phyloP scores from a whole-genome alignment of 2,113 vertebrate species.

The Sorex fumeus region DNA sequence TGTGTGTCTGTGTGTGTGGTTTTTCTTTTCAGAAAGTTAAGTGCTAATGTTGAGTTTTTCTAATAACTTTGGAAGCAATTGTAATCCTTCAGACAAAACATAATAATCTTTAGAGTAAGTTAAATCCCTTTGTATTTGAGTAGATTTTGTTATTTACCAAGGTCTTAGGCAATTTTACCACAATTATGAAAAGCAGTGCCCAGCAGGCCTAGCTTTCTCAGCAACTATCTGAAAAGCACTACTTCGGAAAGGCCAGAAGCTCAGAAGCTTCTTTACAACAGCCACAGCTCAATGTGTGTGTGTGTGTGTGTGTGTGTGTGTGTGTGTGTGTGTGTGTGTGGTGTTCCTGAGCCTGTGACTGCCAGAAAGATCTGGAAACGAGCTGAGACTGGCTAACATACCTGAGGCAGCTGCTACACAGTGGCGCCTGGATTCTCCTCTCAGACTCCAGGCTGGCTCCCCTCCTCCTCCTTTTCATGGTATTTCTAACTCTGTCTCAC shows the following conservation, averaged over 20 bases:
- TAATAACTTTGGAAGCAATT: constrained; percentile 78
- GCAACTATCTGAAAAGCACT: constrained; percentile 39
- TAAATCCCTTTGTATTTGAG: constrained; percentile 76
- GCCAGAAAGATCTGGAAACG: constrained; percentile 88
- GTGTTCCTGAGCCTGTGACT: constrained; percentile 43
- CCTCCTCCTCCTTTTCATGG: constrained; percentile 80
- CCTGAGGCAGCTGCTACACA: constrained; percentile 94
- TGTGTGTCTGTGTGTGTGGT: constrained; percentile 70
- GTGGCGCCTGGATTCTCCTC: constrained; percentile 92
- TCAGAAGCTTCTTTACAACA: constrained; percentile 42
- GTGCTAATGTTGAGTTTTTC: constrained; percentile 73
- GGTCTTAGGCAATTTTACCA: constrained; percentile 79
- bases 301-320: background rate
- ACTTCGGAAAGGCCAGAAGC: background rate
- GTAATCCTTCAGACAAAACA: constrained; percentile 80
- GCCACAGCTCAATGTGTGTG: background rate
- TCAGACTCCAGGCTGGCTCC: constrained; percentile 88
- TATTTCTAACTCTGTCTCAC: constrained; percentile 84
- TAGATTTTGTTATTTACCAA: constrained; percentile 78
- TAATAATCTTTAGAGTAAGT: constrained; percentile 75
- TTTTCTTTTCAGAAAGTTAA: constrained; percentile 74
- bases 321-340: background rate
- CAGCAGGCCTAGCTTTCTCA: constrained; percentile 47
- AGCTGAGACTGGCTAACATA: constrained; percentile 90
- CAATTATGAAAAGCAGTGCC: constrained; percentile 74